Percentiles rank a stretch among this genome's conserved stretches.
Evolutionary conservation across 2,797 vertebrate species (phyloP).

Genomic region (Chiroxiphia lanceolata): DNA sequence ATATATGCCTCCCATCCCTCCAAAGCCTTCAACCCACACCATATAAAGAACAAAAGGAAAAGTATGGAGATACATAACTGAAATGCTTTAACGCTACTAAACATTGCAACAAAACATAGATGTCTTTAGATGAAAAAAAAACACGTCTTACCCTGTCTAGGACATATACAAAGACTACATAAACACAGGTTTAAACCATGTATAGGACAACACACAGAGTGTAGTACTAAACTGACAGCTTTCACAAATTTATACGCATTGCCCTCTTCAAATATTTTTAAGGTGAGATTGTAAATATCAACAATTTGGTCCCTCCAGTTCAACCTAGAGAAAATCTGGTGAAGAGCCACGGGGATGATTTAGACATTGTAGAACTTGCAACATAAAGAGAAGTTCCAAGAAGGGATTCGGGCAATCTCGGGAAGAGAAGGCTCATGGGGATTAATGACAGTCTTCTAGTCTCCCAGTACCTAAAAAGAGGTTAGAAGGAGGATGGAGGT

Average conservation of each 20-base stretch:
- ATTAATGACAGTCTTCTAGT: not conserved
- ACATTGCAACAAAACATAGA: not conserved
- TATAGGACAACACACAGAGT: not conserved
- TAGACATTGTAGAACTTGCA: not conserved
- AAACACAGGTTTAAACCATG: not conserved
- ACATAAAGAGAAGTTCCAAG: not conserved
- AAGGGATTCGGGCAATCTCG: not conserved
- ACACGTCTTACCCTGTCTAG: not conserved
- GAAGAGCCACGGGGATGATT: not conserved
- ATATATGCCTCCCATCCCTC: not conserved
- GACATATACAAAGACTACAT: not conserved
- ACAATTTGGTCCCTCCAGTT: not conserved
- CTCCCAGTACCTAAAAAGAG: not conserved
- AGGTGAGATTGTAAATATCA: not conserved
- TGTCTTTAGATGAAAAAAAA: not conserved
- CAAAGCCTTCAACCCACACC: not conserved
- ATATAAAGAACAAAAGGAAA: not conserved
- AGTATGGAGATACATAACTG: not conserved
- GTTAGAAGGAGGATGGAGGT: not conserved
- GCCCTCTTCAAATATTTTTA: not conserved
- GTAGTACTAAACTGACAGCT: not conserved
- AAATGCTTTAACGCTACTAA: not conserved
- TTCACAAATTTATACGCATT: not conserved
- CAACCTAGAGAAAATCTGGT: not conserved
- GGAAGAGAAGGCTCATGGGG: not conserved